These are phyloP conservation scores for Acrobasis suavella DNA, from an alignment of 2,888 invertebrate species.

Conservation along the genomic window DNA sequence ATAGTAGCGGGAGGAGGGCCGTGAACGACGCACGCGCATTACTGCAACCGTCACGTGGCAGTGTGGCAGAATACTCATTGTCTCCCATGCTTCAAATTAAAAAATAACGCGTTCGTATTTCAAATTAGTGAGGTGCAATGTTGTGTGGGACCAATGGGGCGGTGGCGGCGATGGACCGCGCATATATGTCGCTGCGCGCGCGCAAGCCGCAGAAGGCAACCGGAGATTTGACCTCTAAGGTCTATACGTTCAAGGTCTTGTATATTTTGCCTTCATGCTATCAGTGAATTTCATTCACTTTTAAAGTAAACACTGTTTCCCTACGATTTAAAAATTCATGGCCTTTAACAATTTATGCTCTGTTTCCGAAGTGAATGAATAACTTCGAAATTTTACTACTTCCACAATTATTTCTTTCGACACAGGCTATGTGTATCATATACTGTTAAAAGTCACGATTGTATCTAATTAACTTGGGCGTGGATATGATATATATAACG, in stretches of 20 bases:
- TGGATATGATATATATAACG: conserved; percentile 12
- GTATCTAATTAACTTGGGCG: conserved; percentile 1
- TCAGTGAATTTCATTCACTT: not conserved
- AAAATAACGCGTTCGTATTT: conserved; percentile 33
- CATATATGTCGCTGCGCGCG: conserved; percentile 79
- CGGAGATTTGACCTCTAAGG: conserved; percentile 36
- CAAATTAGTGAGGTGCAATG: conserved; percentile 47
- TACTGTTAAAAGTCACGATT: not conserved
- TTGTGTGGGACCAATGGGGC: conserved; percentile 73
- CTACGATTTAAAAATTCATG: not conserved
- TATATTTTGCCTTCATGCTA: conserved; percentile 1
- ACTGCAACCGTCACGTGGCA: conserved; percentile 41
- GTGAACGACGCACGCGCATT: conserved; percentile 53
- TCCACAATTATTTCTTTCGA: not conserved
- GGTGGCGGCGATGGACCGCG: conserved; percentile 76
- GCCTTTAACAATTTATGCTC: not conserved
- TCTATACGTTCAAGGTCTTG: conserved; percentile 21
- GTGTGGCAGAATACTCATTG: not conserved
- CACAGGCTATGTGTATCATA: not conserved
- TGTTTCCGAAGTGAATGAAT: not conserved
- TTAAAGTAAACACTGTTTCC: not conserved
- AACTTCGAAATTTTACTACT: not conserved
- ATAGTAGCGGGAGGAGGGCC: conserved; percentile 54
- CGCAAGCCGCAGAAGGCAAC: conserved; percentile 74
- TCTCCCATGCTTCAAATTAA: conserved; percentile 34